phyloP scores from a whole-genome alignment of 92 coral and sea anemone genomes.

The Desmophyllum pertusum region DNA sequence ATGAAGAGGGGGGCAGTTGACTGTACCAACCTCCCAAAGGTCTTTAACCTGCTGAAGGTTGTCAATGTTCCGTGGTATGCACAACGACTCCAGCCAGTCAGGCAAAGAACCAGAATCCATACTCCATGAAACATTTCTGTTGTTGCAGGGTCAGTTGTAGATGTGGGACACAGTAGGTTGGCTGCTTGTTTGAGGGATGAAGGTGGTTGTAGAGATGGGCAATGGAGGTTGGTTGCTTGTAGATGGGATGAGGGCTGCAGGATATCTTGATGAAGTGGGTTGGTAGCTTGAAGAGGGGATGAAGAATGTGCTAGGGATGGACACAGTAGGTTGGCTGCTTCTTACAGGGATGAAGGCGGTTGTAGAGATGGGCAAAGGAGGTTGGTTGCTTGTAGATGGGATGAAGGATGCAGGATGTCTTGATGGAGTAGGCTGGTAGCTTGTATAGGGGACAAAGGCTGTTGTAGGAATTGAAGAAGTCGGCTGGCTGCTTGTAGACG shows the following conservation, averaged over 20 bases:
- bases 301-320: neutral
- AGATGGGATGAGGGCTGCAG: too few species aligned
- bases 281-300: too few species aligned
- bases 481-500: conserved; percentile 4
- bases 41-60: conserved; percentile 34
- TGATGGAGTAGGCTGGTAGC: neutral
- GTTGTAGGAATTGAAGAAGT: neutral
- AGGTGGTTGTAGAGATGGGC: neutral
- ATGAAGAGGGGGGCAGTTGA: conserved; percentile 48
- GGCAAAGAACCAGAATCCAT: conserved; percentile 19
- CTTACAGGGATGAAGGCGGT: neutral
- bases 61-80: conserved; percentile 42
- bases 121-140: conserved; percentile 2
- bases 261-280: neutral
- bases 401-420: neutral
- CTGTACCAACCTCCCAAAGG: conserved; percentile 47
- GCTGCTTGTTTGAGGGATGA: neutral
- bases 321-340: neutral
- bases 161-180: neutral
- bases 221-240: neutral
- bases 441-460: neutral
- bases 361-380: neutral
- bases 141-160: conserved; percentile 9
- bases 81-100: conserved; percentile 45
- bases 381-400: neutral